phyloP scores from a whole-genome alignment of 1,140 invertebrate genomes.

The Babylonia areolata region DNA sequence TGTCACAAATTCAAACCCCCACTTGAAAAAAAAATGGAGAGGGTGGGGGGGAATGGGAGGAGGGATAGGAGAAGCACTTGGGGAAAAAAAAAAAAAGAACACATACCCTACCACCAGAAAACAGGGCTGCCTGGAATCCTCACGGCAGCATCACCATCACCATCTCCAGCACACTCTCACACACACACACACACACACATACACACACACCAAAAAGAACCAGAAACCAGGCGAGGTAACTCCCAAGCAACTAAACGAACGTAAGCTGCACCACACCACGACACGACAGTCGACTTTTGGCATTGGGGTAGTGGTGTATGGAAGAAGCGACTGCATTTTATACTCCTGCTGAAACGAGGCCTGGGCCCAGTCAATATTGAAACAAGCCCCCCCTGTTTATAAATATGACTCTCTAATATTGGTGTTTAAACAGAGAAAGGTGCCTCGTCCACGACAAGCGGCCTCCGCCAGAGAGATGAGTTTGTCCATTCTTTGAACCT shows the following conservation, averaged over 20 bases:
- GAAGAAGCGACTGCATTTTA: slow-evolving; percentile 27
- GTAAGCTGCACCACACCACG: no score
- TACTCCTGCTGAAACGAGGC: slow-evolving; percentile 34
- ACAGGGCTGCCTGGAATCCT: no score
- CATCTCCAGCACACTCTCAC: no score
- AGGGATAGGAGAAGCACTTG: no score
- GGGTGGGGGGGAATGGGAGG: no score
- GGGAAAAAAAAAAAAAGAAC: not conserved
- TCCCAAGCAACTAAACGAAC: no score
- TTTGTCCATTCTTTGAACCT: slow-evolving; percentile 40
- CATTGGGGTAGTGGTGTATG: not conserved
- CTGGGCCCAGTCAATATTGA: slow-evolving; percentile 35
- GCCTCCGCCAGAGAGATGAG: slow-evolving; percentile 28
- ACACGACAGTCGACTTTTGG: not conserved
- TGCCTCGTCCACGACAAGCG: slow-evolving; percentile 8
- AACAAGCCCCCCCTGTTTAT: slow-evolving; percentile 40
- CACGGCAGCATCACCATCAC: no score
- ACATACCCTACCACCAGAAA: no score
- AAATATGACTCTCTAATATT: slow-evolving; percentile 43
- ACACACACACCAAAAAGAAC: no score
- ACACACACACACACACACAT: no score
- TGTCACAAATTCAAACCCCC: not conserved
- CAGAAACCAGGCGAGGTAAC: no score
- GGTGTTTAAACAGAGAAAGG: slow-evolving; percentile 41
- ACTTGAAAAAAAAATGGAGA: not conserved